Evolutionary conservation across 2,888 invertebrate genomes (phyloP), one percentile per base, ranked within the genome.

Genomic region (Hedya salicella): DNA sequence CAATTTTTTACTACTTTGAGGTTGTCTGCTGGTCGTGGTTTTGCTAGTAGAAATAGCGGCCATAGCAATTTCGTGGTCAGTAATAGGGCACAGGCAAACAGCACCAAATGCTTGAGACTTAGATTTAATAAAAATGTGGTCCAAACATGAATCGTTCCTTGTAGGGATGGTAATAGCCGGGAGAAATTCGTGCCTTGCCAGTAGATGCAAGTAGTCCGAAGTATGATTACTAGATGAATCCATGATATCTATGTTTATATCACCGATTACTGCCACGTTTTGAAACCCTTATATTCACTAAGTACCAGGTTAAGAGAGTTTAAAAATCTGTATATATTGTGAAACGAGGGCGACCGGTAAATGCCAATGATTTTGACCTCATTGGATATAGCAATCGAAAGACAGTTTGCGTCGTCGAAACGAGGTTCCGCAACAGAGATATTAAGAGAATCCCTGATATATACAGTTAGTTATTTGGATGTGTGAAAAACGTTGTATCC

Each of bases 291-390:
- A 3, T 39, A 9, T n/a, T 49, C 21, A 21, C 16, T 4, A 3
- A 49, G 39, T 16, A 49, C 13, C 2, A 14, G 13, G 14, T 60
- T 19, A 14, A 49, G 49, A 21, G 59, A 60, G 11, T 0, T 13
- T 1, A 48, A 4, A 39, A 60, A 60, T 3, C 2, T 1, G 1
- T 59, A 14, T 16, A n/a, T 14, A 17, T 49, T 60, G 11, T 36
- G 14, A 39, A 60, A 39, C 1, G 49, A 49, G 13, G 49, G 59
- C 14, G 59, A 60, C 3, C 59, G 48, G 39, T 60, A 60, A 16
- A 60, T 60, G 11, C 49, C 54, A 17, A 36, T 30, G 0, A 52
- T 4, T 36, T 32, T 32, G n/a, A 36, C 2, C 5, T 25, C 8
- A 14, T 25, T 14, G n/a, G n/a, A 30, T 21, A 49, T 25, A 30